Percentiles rank a stretch among this genome's conserved stretches.
phyloP scores from a whole-genome alignment of 2,888 invertebrate species.

The Thereva unica region DNA sequence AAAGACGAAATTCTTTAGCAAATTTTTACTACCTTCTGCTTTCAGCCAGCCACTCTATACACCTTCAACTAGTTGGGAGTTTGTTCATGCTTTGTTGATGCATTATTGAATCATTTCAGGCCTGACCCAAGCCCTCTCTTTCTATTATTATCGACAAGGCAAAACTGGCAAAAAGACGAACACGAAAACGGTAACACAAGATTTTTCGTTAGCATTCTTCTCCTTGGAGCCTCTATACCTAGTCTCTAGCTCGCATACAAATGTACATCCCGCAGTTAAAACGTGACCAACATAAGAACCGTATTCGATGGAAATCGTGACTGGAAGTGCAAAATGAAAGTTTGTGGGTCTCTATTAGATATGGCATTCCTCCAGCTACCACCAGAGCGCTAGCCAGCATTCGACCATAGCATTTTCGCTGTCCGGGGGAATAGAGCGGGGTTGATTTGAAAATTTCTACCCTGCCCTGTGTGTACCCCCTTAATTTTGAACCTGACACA shows the following conservation, averaged over 20 bases:
- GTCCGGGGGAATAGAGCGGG: too few species aligned
- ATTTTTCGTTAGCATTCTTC: conserved; percentile 29
- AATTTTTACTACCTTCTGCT: too few species aligned
- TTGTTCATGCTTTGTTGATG: conserved; percentile 8
- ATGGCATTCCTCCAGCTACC: background rate
- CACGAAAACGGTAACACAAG: conserved; percentile 29
- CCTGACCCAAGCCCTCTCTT: background rate
- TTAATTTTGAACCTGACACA: too few species aligned
- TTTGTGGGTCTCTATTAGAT: background rate
- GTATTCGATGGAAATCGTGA: conserved; percentile 28
- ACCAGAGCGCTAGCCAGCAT: too few species aligned
- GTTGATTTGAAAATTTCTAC: too few species aligned
- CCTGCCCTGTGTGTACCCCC: too few species aligned
- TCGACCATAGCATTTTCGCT: too few species aligned
- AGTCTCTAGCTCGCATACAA: conserved; percentile 21
- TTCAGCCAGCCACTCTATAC: background rate
- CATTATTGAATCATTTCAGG: conserved; percentile 20
- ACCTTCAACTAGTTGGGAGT: conserved; percentile 1
- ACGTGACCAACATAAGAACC: conserved; percentile 31
- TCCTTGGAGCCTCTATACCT: background rate
- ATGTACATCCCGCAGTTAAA: conserved; percentile 25
- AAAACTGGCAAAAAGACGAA: background rate
- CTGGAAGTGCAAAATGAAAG: conserved; percentile 27
- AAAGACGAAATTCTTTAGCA: too few species aligned
- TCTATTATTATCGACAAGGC: conserved; percentile 10